Evolutionary conservation across 2,113 vertebrate genomes (phyloP), one percentile per base, ranked within the genome.

Genomic region (Laticauda laticaudata): DNA sequence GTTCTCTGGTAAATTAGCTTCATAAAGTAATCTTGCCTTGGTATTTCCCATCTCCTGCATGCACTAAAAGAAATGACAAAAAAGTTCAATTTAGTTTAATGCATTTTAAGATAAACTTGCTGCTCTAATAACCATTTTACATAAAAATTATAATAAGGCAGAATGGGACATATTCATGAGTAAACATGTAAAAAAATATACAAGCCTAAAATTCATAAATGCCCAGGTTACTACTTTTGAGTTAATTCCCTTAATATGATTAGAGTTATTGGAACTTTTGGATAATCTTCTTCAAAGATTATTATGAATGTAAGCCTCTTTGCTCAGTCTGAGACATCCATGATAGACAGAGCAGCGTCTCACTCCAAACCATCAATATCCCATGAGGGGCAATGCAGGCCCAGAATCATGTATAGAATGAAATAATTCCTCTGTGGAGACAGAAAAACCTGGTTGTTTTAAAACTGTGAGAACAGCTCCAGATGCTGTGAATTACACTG

Each of bases 1-100:
- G 96, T 97, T 98, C 94, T 99, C 99, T 93, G 99, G 99, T 93
- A 99, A 98, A 97, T 99, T 98, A 94, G 98, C 99, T 98, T 99
- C 99, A 93, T 99, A 99, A 81, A 99, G 98, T 96, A 98, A 96
- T 94, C 97, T 98, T 97, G 99, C 99, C 97, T 98, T 98, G 95
- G 96, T 98, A 98, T 99, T 99, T 95, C 99, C 99, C 98, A 99
- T 99, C 97, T 99, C 99, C 96, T 99, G 98, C 98, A 99, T 98
- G 86, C 99, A 99, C 99, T 99, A 94, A 20, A 95, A 87, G 92
- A 92, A 94, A 92, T 88, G 4, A 26, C 88, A 69, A 95, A 92
- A 92, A 81, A 90, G 23, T 55, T 89, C 75, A 57, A 48, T 56
- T 92, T 56, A 56, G 14, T 14, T 87, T 56, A 53, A 92, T 43